Evolutionary conservation across 2,888 invertebrate species (phyloP).

Genomic region (Gastrophysa polygoni): DNA sequence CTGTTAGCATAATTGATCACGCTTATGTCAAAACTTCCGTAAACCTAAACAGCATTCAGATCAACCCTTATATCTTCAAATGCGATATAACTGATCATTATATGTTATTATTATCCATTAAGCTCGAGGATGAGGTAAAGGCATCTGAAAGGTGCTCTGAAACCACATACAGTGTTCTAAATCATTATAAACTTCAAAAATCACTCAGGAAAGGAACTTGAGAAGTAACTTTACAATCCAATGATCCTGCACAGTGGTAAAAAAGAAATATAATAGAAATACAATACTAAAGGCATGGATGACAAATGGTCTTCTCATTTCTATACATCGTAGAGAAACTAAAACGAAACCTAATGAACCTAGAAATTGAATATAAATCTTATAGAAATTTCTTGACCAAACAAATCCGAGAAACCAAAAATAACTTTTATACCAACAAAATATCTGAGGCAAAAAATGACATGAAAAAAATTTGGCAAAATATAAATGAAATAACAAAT

Average conservation of each 20-base stretch:
- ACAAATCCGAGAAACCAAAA: not conserved
- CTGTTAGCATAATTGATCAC: too few relatives aligned
- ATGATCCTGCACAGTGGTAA: not conserved
- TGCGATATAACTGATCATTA: conserved; percentile 8
- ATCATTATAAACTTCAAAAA: not conserved
- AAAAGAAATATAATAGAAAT: not conserved
- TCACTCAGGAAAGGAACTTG: not conserved
- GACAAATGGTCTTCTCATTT: not conserved
- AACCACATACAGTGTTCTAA: not conserved
- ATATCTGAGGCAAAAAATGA: too few relatives aligned
- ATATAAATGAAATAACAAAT: too few relatives aligned
- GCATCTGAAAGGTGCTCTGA: not conserved
- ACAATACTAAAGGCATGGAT: conserved; percentile 3
- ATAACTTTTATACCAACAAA: not conserved
- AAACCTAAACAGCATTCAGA: not conserved
- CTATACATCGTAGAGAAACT: not conserved
- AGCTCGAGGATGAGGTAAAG: not conserved
- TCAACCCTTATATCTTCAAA: conserved; percentile 2
- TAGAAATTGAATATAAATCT: not conserved
- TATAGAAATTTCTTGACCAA: not conserved
- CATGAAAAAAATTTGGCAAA: too few relatives aligned
- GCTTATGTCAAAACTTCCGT: not conserved
- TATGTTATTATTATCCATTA: not conserved
- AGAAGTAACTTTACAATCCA: not conserved
- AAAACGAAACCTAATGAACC: not conserved